Base-by-base conservation (phyloP, 2,888 invertebrate species). In the Pollenia angustigena region DNA sequence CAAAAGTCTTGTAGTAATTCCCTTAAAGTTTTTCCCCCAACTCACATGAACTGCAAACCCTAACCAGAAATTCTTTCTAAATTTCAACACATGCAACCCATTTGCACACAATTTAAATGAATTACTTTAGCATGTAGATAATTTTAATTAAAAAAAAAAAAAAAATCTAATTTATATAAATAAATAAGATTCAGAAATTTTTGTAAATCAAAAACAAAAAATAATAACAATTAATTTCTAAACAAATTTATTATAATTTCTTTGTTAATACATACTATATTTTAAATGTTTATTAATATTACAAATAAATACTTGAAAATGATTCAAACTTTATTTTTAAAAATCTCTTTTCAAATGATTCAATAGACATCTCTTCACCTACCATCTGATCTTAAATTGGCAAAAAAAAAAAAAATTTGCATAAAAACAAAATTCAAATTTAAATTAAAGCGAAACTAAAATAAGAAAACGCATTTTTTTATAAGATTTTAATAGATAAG, bases 241-340 rank as follows among this genome's bases (percentile, higher is more conserved):
- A 64, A 46, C 18, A 56, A 60, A 81, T 81, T 68, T 64, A 60
- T 54, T 62, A 66, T 48, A 42, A 46, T 64, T 3, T 40, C 7
- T 58, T 56, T 60, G n/a, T 74, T 16, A 14, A 60, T 10, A 32
- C 40, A 60, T 10, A 32, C 40, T 52, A n/a, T 50, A 50, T 14
- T 71, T 52, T 48, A 32, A 69, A 50, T 52, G 11, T 42, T 66
- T 81, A 42, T 46, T 58, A 32, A 64, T 54, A 71, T 72, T 72
- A 72, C 80, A 72, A 72, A 72, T 81, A 40, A 1, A 14, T 40
- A 18, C 40, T 64, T 40, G 18, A 52, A 50, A 68, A 74, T 84
- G 79, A 79, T 74, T 54, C 60, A 79, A 79, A 46, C n/a, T 64
- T 64, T 84, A 79, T 84, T 84, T 84, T 46, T 60, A 79, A 64